Conservation (phyloP, 2,888 invertebrate species). For the Hartigia nigra region DNA sequence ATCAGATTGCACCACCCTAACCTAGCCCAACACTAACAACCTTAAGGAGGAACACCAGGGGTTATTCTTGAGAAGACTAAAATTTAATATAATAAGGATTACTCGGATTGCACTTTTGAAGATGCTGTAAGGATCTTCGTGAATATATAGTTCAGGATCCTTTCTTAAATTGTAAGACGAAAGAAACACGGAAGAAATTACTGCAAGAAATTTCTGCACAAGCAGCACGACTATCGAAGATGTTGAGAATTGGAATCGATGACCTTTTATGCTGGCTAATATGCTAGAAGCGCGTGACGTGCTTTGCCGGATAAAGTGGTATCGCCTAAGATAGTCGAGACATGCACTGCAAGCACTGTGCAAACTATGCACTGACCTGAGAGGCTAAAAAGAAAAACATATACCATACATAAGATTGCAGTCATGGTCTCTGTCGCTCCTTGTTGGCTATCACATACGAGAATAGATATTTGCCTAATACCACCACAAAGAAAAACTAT, state of each 20-base stretch:
- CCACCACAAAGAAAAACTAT: not conserved
- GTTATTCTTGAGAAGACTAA: not conserved
- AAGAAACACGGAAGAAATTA: not conserved
- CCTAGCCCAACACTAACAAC: not conserved
- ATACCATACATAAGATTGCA: not conserved
- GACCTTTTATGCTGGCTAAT: conserved; percentile 5
- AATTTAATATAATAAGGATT: not conserved
- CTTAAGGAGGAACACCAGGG: not conserved
- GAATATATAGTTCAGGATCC: not conserved
- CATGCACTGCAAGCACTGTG: not conserved
- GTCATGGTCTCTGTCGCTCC: not conserved
- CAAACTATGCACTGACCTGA: not conserved
- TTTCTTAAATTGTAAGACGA: not conserved
- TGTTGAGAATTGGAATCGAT: conserved; percentile 5
- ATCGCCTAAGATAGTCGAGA: not conserved
- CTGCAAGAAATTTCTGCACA: not conserved
- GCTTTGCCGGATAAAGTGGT: conserved; percentile 8
- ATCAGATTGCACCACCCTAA: not conserved
- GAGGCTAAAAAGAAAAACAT: not conserved
- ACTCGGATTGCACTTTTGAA: not conserved
- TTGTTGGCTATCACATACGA: not conserved
- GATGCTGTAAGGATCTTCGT: not conserved
- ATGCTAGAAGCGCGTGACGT: not conserved
- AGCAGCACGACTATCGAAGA: not conserved
- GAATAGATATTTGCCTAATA: not conserved